phyloP scores from a whole-genome alignment of 2,888 invertebrate genomes.

The Nebria brevicollis region DNA sequence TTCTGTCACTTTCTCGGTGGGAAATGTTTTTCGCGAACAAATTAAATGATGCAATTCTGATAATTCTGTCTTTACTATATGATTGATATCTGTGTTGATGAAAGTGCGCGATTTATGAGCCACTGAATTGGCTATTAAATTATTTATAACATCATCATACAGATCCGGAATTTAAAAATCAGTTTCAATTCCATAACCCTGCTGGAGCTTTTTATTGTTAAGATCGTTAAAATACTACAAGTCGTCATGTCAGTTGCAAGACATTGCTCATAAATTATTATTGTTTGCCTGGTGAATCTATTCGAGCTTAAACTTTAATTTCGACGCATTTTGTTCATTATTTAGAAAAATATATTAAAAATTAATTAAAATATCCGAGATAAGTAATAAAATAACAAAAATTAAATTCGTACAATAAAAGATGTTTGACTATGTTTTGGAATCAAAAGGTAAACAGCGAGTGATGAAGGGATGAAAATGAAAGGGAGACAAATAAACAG shows the following conservation, averaged over 20 bases:
- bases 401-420: not conserved
- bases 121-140: slow-evolving; percentile 14
- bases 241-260: not conserved
- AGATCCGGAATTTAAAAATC: slow-evolving; percentile 18
- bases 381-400: not conserved
- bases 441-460: not conserved
- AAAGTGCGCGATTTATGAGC: slow-evolving; percentile 14
- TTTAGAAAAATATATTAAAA: no score
- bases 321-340: no score
- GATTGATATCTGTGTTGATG: slow-evolving; percentile 12
- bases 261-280: not conserved
- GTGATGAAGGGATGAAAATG: slow-evolving; percentile 7
- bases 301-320: no score
- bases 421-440: not conserved
- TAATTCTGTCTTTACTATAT: not conserved
- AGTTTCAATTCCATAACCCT: not conserved
- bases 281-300: not conserved
- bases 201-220: not conserved
- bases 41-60: not conserved
- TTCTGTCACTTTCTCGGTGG: not conserved
- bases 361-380: no score
- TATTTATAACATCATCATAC: slow-evolving; percentile 12
- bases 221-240: not conserved
- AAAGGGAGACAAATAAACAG: slow-evolving; percentile 21
- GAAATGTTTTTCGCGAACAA: no score